Conservation (phyloP, 1,140 invertebrate species). For the Diachasma alloeum region DNA sequence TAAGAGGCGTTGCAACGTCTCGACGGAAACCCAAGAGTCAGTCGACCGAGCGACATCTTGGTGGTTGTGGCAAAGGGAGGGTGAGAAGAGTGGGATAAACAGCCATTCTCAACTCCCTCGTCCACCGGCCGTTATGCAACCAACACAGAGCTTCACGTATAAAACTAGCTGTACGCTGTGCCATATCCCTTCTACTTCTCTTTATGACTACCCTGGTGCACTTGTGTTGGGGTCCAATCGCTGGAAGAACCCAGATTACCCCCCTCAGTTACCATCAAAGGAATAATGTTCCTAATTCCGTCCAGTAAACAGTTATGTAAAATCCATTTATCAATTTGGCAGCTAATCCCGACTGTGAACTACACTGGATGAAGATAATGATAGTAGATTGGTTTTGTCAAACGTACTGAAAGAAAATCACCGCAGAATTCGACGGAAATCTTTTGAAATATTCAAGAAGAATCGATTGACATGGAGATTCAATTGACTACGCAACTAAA, state of each 20-base stretch:
- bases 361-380: not conserved
- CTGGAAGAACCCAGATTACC: not conserved
- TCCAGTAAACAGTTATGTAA: not conserved
- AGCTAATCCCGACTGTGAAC: not conserved
- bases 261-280: not conserved
- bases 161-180: not conserved
- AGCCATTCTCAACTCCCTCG: not conserved
- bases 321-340: not conserved
- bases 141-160: not conserved
- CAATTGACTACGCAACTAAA: no score
- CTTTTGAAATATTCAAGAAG: no score
- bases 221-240: slow-evolving; percentile 3
- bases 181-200: not conserved
- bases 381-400: no score
- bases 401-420: no score
- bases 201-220: slow-evolving; percentile 3
- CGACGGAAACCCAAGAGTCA: not conserved
- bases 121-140: not conserved
- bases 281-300: not conserved
- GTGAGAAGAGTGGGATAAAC: not conserved
- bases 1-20: not conserved
- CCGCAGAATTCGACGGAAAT: no score
- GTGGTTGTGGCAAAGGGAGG: not conserved
- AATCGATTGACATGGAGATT: no score
- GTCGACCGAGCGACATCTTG: slow-evolving; percentile 8